Conservation (phyloP, 2,888 invertebrate genomes). For the Drosophila pegasa region DNA sequence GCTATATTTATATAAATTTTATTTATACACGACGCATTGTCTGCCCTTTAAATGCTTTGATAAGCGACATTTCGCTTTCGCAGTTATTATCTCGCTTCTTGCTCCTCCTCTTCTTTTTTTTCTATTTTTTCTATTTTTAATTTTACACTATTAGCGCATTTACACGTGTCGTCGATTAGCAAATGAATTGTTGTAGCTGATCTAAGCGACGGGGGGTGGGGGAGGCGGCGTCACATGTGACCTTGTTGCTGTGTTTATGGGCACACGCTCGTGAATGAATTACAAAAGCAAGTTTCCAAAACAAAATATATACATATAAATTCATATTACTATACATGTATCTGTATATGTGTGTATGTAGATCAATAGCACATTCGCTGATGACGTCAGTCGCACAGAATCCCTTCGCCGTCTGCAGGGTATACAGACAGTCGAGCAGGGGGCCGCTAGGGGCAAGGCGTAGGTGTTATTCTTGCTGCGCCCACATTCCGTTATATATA, state of each 20-base stretch:
- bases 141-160: slow-evolving; percentile 41
- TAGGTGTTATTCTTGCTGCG: slow-evolving; percentile 9
- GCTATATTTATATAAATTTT: not conserved
- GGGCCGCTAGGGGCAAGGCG: slow-evolving; percentile 1
- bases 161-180: slow-evolving; percentile 74
- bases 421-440: not conserved
- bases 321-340: too few species aligned
- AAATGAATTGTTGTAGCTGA: slow-evolving; percentile 21
- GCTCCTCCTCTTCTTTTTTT: not conserved
- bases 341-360: not conserved
- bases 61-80: slow-evolving; percentile 8
- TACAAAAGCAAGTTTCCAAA: slow-evolving; percentile 46
- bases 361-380: slow-evolving; percentile 2
- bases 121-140: slow-evolving; percentile 4
- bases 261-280: slow-evolving; percentile 37
- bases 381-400: slow-evolving; percentile 37
- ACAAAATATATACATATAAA: slow-evolving; percentile 10
- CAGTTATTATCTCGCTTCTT: not conserved
- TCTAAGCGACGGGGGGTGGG: not conserved
- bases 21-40: not conserved
- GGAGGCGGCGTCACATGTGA: slow-evolving; percentile 8
- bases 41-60: slow-evolving; percentile 7
- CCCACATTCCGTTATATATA: slow-evolving; percentile 24
- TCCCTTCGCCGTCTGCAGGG: not conserved
- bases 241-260: slow-evolving; percentile 50